Evolutionary conservation across 2,888 invertebrate species (phyloP), one percentile per base, ranked within the genome.

Genomic region (Meghimatium bilineatum): DNA sequence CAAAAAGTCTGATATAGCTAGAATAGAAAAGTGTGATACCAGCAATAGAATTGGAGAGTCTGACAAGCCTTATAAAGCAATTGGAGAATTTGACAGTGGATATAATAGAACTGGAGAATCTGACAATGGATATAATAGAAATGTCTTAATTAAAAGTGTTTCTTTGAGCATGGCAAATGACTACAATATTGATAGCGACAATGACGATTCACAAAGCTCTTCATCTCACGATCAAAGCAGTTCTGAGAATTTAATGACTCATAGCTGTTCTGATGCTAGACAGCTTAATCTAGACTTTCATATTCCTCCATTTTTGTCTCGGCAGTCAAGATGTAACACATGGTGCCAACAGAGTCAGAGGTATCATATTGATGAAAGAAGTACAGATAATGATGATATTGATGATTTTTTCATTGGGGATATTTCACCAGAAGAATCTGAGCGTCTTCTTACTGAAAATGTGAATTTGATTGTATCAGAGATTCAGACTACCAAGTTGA

Each of bases 381-480:
- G 56, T 32, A 32, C 32, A 17, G 78, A 78, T 29, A 26, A 67
- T 78, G 38, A 78, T 63, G 44, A 66, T 0, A 29, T 44, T 5
- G 82, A 86, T 26, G 84, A 82, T 32, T 85, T 85, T 20, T 87
- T 86, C 79, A 86, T 86, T 60, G 87, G 85, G 20, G 85, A 87
- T 80, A 85, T 88, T 26, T 88, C 90, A 5, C 88, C 89, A 38
- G 90, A 89, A 23, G 87, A 87, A 36, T 83, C 85, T n/a, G 78
- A 88, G 84, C 66, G 67, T 1, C 85, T 90, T 66, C 85, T 90
- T 81, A 94, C 95, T 88, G 94, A 95, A 87, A 95, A 95, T 89
- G 95, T 95, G 0, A 95, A 95, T 86, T 92, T 95, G 60, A 95
- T 95, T 23, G 90, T 95, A 72, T 94, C 94, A 84, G 95, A 94